Evolutionary conservation across 64 coral and sea anemone species (phyloP), one percentile per base, ranked within the genome.

Genomic region (Montipora capricornis): DNA sequence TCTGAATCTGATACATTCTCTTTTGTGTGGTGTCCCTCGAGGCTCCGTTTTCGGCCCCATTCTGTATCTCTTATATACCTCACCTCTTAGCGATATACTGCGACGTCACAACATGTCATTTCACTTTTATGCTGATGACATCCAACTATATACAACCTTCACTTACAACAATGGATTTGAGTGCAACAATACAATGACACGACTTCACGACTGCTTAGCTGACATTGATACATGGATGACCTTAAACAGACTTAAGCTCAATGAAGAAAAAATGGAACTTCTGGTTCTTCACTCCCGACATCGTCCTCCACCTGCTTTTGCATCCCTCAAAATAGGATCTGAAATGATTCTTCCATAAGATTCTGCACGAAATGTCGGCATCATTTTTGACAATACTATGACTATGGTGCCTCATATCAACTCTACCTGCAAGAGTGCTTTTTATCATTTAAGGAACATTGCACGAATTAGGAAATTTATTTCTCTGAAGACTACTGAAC

Each of bases 241-340:
- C 4, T 69, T 69, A 69, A 69, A 69, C 16, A 87, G 46, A 70
- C 64, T 87, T 49, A 87, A 87, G 59, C 64, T 87, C 45, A 73
- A 87, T 47, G 44, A 61, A 69, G 83, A 48, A 17, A 87, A 87
- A 64, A 84, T 60, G 55, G 81, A 84, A 84, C 81, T 84, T 64
- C 22, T 84, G 26, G 81, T 84, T 84, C 64, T 84, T 84, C 2
- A 67, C 12, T 84, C 59, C 58, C 13, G n/a, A 64, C 37, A 44
- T 60, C 81, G 58, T 45, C 52, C 64, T 45, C 48, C 52, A 60
- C 52, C 58, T 66, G 12, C 52, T 53, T 44, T 80, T 48, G 44
- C 26, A 17, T 47, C 44, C 15, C 11, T 80, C 26, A 80, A 8
- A 48, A 50, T 84, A 66, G 81, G 81, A 68, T 60, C 81, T 64